Evolutionary conservation across 2,113 vertebrate species (phyloP).

Genomic region (Caranx ignobilis): DNA sequence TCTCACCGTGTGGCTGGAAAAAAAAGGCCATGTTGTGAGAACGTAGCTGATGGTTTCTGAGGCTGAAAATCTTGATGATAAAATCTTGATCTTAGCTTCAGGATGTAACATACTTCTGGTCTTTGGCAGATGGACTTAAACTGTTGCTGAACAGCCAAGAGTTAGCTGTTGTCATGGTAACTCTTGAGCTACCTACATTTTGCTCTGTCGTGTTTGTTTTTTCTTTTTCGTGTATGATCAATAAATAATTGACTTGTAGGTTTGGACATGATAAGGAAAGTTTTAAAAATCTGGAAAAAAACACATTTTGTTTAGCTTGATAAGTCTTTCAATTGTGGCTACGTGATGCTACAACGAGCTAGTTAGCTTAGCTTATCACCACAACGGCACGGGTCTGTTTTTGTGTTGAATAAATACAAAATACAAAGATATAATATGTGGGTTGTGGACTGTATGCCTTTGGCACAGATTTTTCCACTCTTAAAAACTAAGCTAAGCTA

Average conservation of each 20-base stretch:
- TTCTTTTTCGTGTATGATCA: neutral
- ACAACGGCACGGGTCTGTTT: no score
- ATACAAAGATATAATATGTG: no score
- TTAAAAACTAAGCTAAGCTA: no score
- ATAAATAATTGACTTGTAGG: neutral
- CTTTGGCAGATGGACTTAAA: neutral
- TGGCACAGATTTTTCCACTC: no score
- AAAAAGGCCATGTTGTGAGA: conserved; percentile 37
- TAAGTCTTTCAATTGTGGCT: no score
- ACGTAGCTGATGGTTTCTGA: neutral
- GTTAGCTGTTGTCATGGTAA: neutral
- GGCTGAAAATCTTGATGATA: neutral
- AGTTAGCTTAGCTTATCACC: no score
- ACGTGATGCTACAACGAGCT: no score
- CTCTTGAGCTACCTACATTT: neutral
- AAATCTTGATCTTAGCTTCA: neutral
- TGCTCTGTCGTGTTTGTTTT: neutral
- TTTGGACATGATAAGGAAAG: no score
- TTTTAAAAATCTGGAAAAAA: no score
- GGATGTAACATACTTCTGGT: neutral
- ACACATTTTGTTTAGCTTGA: no score
- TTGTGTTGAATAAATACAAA: no score
- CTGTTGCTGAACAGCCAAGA: neutral
- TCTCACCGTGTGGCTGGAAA: conserved; percentile 67
- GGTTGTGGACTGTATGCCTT: no score